Evolutionary conservation across 2,888 invertebrate species (phyloP), one percentile per base, ranked within the genome.

Genomic region (Ormyrus pomaceus): DNA sequence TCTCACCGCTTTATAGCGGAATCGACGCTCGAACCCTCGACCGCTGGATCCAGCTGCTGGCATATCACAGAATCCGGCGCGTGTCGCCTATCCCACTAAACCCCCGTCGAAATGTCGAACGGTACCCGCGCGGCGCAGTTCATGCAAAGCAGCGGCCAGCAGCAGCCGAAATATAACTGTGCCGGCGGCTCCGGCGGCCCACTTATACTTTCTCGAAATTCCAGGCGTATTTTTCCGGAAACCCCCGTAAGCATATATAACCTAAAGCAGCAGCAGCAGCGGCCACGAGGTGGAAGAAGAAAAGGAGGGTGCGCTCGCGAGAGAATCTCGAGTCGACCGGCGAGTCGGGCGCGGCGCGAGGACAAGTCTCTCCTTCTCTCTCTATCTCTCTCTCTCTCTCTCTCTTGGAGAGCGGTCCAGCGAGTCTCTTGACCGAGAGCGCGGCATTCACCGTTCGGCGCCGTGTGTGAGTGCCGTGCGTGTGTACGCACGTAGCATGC

Each of bases 391-490:
- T 45, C 58, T 46, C 9, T 56, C 8, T 56, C 68, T 56, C 58
- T 48, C 8, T 8, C 2, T 1, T 5, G 13, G 10, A 19, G 50
- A 61, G 77, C 58, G 77, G 77, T 77, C 77, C 77, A 77, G 70
- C 70, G 34, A 70, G 56, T 77, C 69, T 77, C 56, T 77, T 59
- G 74, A 69, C 58, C 72, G 61, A 51, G 48, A 6, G 62, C 19
- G 68, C 68, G 66, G 71, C 71, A 72, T 72, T 72, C 61, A 72
- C 61, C 71, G 71, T 34, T 34, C 34, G 34, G 34, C 34, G 34
- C 34, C 34, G 34, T 34, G 34, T 34, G 34, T 34, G 58, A 69
- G 56, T 58, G 58, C 69, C 51, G 51, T 19, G 19, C 55, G 45
- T 48, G n/a, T 45, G 61, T 58, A 69, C 51, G 69, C 69, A 13